A percentile compares a stretch with the other conserved stretches of the same genome.
Evolutionary conservation across 1,140 invertebrate genomes (phyloP).

Genomic region (Drosophila aff.): DNA sequence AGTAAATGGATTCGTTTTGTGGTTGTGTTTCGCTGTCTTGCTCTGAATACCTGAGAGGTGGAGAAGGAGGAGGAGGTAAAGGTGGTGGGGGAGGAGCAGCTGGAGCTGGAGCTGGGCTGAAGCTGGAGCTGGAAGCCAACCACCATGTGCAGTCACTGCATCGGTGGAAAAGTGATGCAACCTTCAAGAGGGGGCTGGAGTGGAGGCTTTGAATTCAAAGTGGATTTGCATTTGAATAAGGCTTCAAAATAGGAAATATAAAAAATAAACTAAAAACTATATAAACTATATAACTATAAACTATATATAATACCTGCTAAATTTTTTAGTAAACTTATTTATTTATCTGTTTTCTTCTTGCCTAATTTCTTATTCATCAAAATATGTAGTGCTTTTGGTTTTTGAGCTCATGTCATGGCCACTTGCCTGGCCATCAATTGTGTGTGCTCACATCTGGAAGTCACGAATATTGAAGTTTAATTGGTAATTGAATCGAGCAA

Average conservation of each 20-base stretch:
- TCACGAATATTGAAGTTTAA: slow-evolving; percentile 22
- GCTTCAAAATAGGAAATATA: not conserved
- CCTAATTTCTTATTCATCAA: not conserved
- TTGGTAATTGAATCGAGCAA: slow-evolving; percentile 12
- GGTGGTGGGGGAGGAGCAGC: not conserved
- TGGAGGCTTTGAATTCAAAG: slow-evolving; percentile 8
- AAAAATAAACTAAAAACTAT: too few relatives aligned
- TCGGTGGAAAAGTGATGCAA: slow-evolving; percentile 45
- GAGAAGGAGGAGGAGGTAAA: not conserved
- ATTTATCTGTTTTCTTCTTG: not conserved
- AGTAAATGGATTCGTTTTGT: slow-evolving; percentile 48
- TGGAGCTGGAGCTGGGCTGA: not conserved
- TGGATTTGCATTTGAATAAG: slow-evolving; percentile 1
- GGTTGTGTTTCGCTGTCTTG: slow-evolving; percentile 58
- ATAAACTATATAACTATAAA: too few relatives aligned
- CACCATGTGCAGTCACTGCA: slow-evolving; percentile 50
- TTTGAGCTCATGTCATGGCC: slow-evolving; percentile 15
- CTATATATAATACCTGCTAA: not conserved
- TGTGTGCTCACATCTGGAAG: slow-evolving; percentile 7
- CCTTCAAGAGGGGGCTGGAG: not conserved
- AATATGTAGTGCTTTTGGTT: not conserved
- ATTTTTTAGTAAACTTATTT: too few relatives aligned
- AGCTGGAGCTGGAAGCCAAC: not conserved
- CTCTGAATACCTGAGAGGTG: slow-evolving; percentile 68
- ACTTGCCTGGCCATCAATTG: slow-evolving; percentile 17